Evolutionary conservation across 2,797 vertebrate genomes (phyloP).

Genomic region (Carapus acus): DNA sequence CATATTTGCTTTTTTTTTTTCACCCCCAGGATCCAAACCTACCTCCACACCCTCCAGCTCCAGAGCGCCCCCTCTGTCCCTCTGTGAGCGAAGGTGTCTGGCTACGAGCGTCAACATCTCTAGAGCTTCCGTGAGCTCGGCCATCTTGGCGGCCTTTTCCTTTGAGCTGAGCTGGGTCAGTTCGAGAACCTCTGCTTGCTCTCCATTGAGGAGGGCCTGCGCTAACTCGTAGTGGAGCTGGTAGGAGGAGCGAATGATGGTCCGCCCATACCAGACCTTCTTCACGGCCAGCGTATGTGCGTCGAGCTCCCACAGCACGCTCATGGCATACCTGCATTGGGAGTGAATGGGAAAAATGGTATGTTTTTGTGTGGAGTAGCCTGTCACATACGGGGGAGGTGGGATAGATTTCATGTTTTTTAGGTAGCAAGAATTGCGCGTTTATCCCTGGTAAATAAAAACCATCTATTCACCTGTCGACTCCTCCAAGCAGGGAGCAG

Average conservation of each 20-base stretch:
- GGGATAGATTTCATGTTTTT: too few relatives aligned
- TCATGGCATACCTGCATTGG: constrained; percentile 84
- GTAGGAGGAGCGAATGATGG: constrained; percentile 86
- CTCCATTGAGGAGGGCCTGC: constrained; percentile 82
- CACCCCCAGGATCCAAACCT: background rate
- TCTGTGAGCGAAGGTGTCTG: constrained; percentile 72
- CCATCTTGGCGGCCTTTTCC: constrained; percentile 55
- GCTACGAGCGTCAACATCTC: constrained; percentile 78
- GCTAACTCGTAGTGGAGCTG: constrained; percentile 90
- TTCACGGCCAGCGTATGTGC: constrained; percentile 67
- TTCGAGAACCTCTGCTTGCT: constrained; percentile 74
- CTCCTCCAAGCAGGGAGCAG: constrained; percentile 87
- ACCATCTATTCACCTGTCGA: constrained; percentile 79
- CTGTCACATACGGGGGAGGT: too few relatives aligned
- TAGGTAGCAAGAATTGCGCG: too few relatives aligned
- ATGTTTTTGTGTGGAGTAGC: too few relatives aligned
- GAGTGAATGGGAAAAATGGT: background rate
- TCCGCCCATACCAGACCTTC: constrained; percentile 78
- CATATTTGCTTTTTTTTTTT: too few relatives aligned
- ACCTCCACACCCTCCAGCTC: constrained; percentile 90
- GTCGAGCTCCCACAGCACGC: constrained; percentile 88
- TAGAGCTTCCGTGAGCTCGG: constrained; percentile 76
- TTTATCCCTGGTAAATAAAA: too few relatives aligned
- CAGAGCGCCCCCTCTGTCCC: constrained; percentile 83
- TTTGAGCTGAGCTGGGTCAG: constrained; percentile 61